These are phyloP conservation scores for Rhinatrema bivittatum DNA, from an alignment of 2,797 vertebrate genomes.

Conservation along the genomic window DNA sequence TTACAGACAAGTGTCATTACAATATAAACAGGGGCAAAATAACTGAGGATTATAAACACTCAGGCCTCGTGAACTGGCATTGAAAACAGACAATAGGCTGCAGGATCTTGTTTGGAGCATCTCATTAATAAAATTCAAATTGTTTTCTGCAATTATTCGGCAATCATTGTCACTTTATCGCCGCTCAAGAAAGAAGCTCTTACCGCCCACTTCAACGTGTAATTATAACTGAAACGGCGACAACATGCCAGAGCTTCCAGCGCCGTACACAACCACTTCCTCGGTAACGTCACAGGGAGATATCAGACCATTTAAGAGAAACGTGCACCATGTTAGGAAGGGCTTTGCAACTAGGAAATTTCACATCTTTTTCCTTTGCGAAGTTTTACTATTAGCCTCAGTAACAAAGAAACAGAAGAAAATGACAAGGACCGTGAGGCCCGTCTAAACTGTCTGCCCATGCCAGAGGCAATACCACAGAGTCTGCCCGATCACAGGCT, in stretches of 20 bases:
- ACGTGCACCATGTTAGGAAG: neutral
- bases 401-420: too few species aligned
- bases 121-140: conserved; percentile 56
- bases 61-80: conserved; percentile 34
- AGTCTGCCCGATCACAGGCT: too few species aligned
- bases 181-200: conserved; percentile 37
- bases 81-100: conserved; percentile 38
- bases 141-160: conserved; percentile 51
- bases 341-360: neutral
- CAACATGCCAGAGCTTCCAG: conserved; percentile 24
- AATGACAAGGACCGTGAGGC: too few species aligned
- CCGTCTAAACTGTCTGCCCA: too few species aligned
- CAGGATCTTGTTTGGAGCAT: conserved; percentile 41
- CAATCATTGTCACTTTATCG: conserved; percentile 47
- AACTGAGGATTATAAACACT: conserved; percentile 30
- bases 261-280: conserved; percentile 5
- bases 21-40: conserved; percentile 19
- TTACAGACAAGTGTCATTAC: conserved; percentile 23
- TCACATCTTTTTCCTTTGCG: too few species aligned
- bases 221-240: conserved; percentile 28
- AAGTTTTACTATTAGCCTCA: too few species aligned
- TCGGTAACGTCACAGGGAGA: conserved; percentile 8
- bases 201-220: conserved; percentile 25
- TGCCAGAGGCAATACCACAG: too few species aligned
- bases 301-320: neutral